Evolutionary conservation across 2,113 vertebrate species (phyloP).

Genomic region (Microtus oregoni): DNA sequence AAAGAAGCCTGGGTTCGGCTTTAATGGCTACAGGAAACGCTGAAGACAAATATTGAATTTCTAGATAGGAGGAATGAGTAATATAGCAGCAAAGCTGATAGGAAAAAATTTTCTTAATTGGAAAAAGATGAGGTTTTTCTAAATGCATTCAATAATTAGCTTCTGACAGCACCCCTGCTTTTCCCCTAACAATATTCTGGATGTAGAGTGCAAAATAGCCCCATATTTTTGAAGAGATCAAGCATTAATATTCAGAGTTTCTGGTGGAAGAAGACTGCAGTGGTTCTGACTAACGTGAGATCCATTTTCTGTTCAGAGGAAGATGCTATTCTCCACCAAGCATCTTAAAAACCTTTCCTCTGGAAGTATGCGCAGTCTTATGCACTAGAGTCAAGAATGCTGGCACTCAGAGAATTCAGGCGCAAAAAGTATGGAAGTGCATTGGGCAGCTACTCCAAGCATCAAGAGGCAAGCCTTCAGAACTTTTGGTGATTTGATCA

Average conservation of each 20-base stretch:
- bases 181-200: neutral
- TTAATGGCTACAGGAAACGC: slow-evolving; percentile 23
- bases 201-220: neutral
- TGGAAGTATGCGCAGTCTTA: neutral
- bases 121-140: slow-evolving; percentile 44
- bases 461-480: neutral
- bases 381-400: neutral
- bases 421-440: neutral
- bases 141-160: neutral
- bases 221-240: neutral
- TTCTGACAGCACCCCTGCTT: neutral
- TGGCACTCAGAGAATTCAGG: neutral
- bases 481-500: neutral
- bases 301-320: neutral
- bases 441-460: neutral
- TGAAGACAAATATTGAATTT: slow-evolving; percentile 65
- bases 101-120: slow-evolving; percentile 64
- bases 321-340: neutral
- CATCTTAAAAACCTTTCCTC: neutral
- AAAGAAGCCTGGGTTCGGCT: slow-evolving; percentile 46
- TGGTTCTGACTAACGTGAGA: neutral
- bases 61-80: slow-evolving; percentile 55
- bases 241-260: slow-evolving; percentile 17
- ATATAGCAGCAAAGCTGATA: slow-evolving; percentile 46
- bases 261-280: neutral